These are phyloP conservation scores for Minunthozetes semirufus DNA, from an alignment of 2,888 invertebrate genomes.

Conservation along the genomic window DNA sequence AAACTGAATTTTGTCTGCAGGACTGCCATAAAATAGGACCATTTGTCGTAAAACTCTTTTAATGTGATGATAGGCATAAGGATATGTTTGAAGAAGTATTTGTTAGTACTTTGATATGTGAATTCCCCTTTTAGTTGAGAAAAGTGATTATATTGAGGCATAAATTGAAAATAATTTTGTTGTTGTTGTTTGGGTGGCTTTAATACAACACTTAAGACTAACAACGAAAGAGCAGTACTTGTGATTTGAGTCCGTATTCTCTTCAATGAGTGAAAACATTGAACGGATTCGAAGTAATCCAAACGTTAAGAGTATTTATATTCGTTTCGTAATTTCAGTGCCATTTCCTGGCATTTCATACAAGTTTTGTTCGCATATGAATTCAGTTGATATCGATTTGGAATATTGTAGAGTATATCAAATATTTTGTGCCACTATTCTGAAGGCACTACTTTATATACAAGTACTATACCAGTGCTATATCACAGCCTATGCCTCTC, in stretches of 20 bases:
- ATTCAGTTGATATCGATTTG: conserved; percentile 21
- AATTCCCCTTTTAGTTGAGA: too few species aligned
- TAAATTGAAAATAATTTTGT: neutral
- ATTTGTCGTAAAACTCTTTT: too few species aligned
- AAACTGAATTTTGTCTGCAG: too few species aligned
- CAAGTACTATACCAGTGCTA: neutral
- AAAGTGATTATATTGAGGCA: too few species aligned
- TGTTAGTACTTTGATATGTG: too few species aligned
- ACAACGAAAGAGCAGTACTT: neutral
- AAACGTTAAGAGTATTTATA: conserved; percentile 26
- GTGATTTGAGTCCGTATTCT: neutral
- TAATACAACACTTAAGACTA: neutral
- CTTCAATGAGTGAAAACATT: conserved; percentile 5
- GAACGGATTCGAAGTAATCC: conserved; percentile 13
- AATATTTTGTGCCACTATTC: conserved; percentile 17
- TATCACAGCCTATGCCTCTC: neutral
- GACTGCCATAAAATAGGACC: too few species aligned
- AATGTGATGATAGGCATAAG: too few species aligned
- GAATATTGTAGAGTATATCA: neutral
- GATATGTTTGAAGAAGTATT: too few species aligned
- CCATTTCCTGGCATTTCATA: neutral
- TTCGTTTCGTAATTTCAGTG: conserved; percentile 24
- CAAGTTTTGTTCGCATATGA: conserved; percentile 19
- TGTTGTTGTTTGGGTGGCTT: neutral
- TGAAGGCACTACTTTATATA: conserved; percentile 10